Evolutionary conservation across 2,888 invertebrate genomes (phyloP).

Genomic region (Caenorhabditis macrosperma): DNA sequence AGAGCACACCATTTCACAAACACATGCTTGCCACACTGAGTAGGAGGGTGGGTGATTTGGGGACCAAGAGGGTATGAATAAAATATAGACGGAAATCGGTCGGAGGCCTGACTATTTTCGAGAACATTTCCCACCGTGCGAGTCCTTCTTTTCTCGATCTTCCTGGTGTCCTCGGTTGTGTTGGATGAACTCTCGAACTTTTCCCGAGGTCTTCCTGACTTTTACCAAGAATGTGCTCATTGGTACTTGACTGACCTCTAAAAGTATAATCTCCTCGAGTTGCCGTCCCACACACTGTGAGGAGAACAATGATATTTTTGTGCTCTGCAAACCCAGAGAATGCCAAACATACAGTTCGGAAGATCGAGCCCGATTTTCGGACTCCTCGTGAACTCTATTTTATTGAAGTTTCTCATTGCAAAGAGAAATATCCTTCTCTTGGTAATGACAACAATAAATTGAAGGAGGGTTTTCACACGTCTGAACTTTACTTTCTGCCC

Average conservation of each 20-base stretch:
- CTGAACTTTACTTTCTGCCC: neutral
- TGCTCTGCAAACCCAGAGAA: conserved; percentile 20
- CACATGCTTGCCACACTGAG: conserved; percentile 29
- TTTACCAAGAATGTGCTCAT: conserved; percentile 34
- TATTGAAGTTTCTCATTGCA: no score
- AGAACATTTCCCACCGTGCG: no score
- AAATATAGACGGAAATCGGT: conserved; percentile 30
- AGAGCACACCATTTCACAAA: conserved; percentile 30
- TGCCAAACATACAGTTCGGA: conserved; percentile 34
- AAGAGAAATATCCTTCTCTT: no score
- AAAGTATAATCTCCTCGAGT: conserved; percentile 30
- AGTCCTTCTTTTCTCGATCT: neutral
- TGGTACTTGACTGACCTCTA: conserved; percentile 43
- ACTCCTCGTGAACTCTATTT: conserved; percentile 16
- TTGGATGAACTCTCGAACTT: neutral
- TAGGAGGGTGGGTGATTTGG: conserved; percentile 33
- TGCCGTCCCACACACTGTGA: conserved; percentile 24
- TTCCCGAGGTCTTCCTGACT: neutral
- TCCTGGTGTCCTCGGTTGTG: no score
- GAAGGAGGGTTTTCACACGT: neutral
- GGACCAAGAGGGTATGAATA: conserved; percentile 50
- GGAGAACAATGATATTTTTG: conserved; percentile 8
- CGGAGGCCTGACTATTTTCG: conserved; percentile 9
- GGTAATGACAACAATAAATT: no score
- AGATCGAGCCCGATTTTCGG: neutral